phyloP scores from a whole-genome alignment of 2,113 vertebrate species.

The Myotis yumanensis region DNA sequence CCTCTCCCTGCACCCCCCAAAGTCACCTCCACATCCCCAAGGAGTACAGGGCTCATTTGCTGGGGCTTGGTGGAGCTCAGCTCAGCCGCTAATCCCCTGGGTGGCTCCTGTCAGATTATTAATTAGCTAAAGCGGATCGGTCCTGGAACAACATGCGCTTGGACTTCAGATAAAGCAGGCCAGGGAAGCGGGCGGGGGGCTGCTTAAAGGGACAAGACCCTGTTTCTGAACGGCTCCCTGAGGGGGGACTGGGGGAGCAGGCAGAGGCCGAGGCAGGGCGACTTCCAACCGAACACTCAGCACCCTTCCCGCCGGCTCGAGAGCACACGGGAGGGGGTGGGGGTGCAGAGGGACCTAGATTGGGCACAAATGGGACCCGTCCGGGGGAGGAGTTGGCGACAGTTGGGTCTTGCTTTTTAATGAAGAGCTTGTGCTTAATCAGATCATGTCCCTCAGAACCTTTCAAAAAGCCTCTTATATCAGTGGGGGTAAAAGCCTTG shows the following conservation, averaged over 20 bases:
- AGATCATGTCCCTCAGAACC: slow-evolving; percentile 34
- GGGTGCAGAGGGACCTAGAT: background rate
- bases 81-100: slow-evolving; percentile 87
- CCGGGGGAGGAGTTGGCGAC: background rate
- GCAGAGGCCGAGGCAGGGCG: background rate
- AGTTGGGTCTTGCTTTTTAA: slow-evolving; percentile 7
- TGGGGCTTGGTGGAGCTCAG: slow-evolving; percentile 85
- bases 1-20: slow-evolving; percentile 76
- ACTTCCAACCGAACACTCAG: background rate
- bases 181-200: slow-evolving; percentile 70
- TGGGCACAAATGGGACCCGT: accelerated
- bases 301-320: background rate
- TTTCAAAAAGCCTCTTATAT: slow-evolving; percentile 12
- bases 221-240: slow-evolving; percentile 58
- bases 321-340: accelerated
- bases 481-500: background rate
- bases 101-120: slow-evolving; percentile 91
- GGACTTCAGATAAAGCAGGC: slow-evolving; percentile 88
- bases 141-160: slow-evolving; percentile 86
- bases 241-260: background rate
- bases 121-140: slow-evolving; percentile 91
- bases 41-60: slow-evolving; percentile 85
- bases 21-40: slow-evolving; percentile 85
- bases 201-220: slow-evolving; percentile 83
- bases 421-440: slow-evolving; percentile 14